Base-by-base conservation (phyloP, 2,797 vertebrate genomes). In the Acanthopagrus latus region DNA sequence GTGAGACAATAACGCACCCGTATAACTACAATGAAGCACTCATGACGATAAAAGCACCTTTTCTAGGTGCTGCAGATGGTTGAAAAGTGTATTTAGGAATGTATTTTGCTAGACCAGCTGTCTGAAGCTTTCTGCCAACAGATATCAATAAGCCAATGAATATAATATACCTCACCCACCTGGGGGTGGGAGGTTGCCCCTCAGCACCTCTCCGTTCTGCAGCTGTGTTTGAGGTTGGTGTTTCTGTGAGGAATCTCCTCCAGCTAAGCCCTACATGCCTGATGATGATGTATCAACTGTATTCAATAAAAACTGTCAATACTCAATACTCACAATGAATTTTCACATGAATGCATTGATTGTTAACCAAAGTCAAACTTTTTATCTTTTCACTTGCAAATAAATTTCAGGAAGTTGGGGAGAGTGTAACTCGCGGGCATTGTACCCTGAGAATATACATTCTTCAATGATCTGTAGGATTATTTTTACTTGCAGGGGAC, bases 401-500 rank as follows among this genome's bases (percentile, higher is more conserved):
- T 38, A 1, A 2, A 16, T 16, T 62, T 44, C 4, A 8, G 59
- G 23, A 64, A 18, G 44, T 14, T 64, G 18, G 14, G 18, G 57
- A 20, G 11, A 12, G 29, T 17, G 3, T 29, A 46, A 25, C 25
- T 17, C 1, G 16, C 4, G 41, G 20, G 14, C 23, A 64, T 9
- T 13, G 17, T 5, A 25, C 7, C 60, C 23, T 17, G 8, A 27
- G 20, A 65, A 54, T 51, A 25, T 20, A 44, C n/a, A 38, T 76
- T 75, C 10, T 80, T 63, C 27, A 75, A 71, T 71, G 52, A 56
- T 58, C 44, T 3, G 62, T 55, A 20, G 3, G 21, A 7, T 56
- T 47, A 50, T 55, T 78, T 20, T 59, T 75, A 64, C 41, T 66
- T 25, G 51, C 47, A 62, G 58, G 10, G 16, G 3, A 43, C 44